Evolutionary conservation across 2,888 invertebrate genomes (phyloP), one percentile per base, ranked within the genome.

Genomic region (Synanthedon myopaeformis): DNA sequence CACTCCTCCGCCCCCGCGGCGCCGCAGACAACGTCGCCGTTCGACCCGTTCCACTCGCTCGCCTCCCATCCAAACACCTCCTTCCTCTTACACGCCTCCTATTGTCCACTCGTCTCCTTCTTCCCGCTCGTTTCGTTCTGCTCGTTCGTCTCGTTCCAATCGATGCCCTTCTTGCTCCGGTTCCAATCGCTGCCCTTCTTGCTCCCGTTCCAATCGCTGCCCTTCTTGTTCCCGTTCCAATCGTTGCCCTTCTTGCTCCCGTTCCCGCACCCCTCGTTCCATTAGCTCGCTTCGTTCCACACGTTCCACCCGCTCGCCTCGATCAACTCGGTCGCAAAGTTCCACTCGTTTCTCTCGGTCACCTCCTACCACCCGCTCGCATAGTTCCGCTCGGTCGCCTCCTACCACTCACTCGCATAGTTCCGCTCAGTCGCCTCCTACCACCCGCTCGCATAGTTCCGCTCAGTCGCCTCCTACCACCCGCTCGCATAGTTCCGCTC

Each of bases 1-100:
- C 65, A 63, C 61, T 48, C 70, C 68, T 17, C 51, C 51, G 41
- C 41, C 51, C n/a, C 51, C 51, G 35, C 28, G 28, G 41, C 51
- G 35, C 5, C 28, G n/a, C 35, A 23, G 13, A n/a, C 28, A 54
- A 55, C 51, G 51, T 53, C 52, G 42, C 52, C 53, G 56, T 52
- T 52, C 51, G 55, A 51, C 35, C 23, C 55, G 56, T 51, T 48
- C 54, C 57, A 42, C 57, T 54, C 49, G 54, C 54, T 48, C 49
- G 55, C 41, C 59, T 5, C 51, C 58, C 49, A 53, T 57, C 53
- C 55, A 41, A 55, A 35, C 35, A 3, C 35, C 35, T 35, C 35
- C 35, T 35, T 35, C 35, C 10, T 6, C 45, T 11, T 6, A 14
- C 45, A 45, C 45, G 6, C 35, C 35, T 35, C 35, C 35, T 35